phyloP scores from a whole-genome alignment of 2,888 invertebrate species.

The Netelia melanura region DNA sequence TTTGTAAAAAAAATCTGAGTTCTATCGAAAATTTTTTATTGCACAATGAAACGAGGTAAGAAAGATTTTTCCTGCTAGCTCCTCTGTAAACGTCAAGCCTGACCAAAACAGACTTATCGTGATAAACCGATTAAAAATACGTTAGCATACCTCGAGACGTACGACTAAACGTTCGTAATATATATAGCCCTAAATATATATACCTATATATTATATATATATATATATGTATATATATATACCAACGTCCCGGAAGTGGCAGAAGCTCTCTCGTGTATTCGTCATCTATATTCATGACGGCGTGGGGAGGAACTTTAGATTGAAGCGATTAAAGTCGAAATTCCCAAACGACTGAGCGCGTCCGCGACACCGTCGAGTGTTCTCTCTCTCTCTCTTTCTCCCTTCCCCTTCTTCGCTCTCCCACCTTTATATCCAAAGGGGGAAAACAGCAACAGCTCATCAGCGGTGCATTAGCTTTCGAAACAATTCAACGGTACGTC shows the following conservation, averaged over 20 bases:
- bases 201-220: constrained; percentile 5
- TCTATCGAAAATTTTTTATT: neutral
- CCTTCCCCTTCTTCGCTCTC: constrained; percentile 25
- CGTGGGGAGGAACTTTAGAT: constrained; percentile 72
- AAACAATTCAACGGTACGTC: constrained; percentile 46
- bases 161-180: constrained; percentile 63
- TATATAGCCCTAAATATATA: constrained; percentile 23
- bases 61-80: constrained; percentile 6
- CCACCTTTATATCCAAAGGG: constrained; percentile 38
- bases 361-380: constrained; percentile 58
- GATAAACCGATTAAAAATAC: constrained; percentile 72
- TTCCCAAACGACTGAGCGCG: constrained; percentile 71
- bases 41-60: constrained; percentile 3
- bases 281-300: constrained; percentile 74
- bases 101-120: constrained; percentile 61
- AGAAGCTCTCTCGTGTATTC: constrained; percentile 69
- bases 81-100: constrained; percentile 43
- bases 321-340: constrained; percentile 74
- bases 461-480: constrained; percentile 63
- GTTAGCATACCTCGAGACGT: constrained; percentile 67
- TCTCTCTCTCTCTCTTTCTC: constrained; percentile 34
- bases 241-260: constrained; percentile 65
- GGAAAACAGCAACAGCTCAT: constrained; percentile 63
- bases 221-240: constrained; percentile 7
- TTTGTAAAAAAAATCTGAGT: neutral